These are phyloP conservation scores for Eupithecia vulgata DNA, from an alignment of 2,888 invertebrate genomes.

Conservation along the genomic window DNA sequence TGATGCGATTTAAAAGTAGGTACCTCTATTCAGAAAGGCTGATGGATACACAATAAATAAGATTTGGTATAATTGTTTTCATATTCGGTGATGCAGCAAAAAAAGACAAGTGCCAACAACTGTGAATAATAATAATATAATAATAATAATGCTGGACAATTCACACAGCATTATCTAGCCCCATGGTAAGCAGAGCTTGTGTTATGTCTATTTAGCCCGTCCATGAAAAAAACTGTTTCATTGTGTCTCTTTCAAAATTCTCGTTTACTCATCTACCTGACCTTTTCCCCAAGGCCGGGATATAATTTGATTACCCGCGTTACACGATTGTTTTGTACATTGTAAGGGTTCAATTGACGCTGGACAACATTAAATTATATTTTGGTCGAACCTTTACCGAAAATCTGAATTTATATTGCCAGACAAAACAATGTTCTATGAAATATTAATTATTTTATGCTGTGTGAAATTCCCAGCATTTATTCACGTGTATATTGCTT, in stretches of 20 bases:
- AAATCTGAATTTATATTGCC: constrained; percentile 3
- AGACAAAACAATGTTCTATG: background rate
- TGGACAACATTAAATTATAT: constrained; percentile 9
- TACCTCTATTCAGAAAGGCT: background rate
- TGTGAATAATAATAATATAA: no score
- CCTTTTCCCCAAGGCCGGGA: constrained; percentile 13
- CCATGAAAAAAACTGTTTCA: background rate
- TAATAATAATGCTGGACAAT: no score
- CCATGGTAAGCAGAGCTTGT: no score
- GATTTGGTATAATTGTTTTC: no score
- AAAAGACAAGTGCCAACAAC: no score
- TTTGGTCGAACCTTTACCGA: constrained; percentile 13
- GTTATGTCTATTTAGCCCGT: background rate
- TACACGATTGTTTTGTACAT: constrained; percentile 24
- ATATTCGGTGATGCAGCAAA: background rate
- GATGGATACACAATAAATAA: background rate
- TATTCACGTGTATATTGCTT: background rate
- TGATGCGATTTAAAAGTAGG: background rate
- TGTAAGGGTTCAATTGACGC: constrained; percentile 17
- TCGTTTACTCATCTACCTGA: constrained; percentile 16
- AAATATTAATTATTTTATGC: background rate
- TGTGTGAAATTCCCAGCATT: background rate
- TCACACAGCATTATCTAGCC: no score
- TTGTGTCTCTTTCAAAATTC: constrained; percentile 12
- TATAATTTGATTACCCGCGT: constrained; percentile 24